A percentile compares a stretch with the other conserved stretches of the same genome.
Conservation (phyloP, 2,888 invertebrate genomes). For the Ophion costatus region DNA sequence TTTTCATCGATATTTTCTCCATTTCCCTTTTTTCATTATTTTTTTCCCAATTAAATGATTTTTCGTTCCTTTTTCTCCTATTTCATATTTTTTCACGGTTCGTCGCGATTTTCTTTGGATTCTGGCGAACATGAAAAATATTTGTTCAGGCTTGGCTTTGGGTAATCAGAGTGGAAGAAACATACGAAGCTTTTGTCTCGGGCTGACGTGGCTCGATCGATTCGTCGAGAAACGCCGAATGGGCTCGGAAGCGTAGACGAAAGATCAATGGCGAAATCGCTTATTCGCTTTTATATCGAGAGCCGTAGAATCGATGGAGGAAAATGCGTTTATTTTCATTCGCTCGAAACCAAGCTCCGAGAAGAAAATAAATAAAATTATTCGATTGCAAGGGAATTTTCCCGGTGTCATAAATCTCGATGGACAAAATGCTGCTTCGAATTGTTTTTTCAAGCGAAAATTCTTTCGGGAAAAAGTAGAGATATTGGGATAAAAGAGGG, state of each 20-base stretch:
- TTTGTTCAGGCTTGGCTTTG: neutral
- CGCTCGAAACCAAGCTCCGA: neutral
- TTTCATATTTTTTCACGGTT: neutral
- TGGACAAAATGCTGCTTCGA: neutral
- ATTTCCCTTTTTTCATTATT: neutral
- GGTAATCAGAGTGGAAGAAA: constrained; percentile 23
- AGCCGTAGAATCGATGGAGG: neutral
- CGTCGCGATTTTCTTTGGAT: neutral
- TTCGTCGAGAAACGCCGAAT: constrained; percentile 21
- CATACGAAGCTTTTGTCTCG: constrained; percentile 25
- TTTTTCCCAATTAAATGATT: neutral
- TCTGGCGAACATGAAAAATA: constrained; percentile 14
- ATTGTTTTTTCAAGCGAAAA: neutral
- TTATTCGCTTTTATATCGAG: neutral
- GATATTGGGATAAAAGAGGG: neutral
- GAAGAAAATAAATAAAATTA: neutral
- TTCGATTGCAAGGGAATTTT: neutral
- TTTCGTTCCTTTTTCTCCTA: neutral
- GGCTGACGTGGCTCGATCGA: constrained; percentile 49
- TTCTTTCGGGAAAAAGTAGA: neutral
- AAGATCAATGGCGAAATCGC: constrained; percentile 4
- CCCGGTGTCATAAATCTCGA: neutral
- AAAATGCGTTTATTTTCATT: neutral
- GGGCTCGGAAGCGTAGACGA: constrained; percentile 18
- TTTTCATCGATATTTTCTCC: too few species aligned